phyloP scores from a whole-genome alignment of 2,797 vertebrate species.

The Linurgus olivaceus region DNA sequence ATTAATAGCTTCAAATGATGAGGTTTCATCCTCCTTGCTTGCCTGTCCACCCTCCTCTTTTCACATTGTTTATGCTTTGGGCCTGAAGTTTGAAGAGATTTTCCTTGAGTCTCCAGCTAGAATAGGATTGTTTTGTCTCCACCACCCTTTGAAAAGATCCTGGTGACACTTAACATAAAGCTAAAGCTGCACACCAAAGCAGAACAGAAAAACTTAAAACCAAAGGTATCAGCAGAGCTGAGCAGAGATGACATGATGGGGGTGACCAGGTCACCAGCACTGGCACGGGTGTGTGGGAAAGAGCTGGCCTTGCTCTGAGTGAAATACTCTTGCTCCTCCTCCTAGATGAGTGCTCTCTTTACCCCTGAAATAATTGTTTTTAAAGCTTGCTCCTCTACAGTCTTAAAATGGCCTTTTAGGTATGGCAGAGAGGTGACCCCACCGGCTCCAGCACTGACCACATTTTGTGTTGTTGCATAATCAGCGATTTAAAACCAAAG shows the following conservation, averaged over 20 bases:
- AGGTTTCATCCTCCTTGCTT: neutral
- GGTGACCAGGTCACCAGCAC: neutral
- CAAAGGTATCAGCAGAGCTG: neutral
- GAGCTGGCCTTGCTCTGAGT: neutral
- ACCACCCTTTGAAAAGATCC: neutral
- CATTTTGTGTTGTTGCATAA: neutral
- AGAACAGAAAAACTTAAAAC: neutral
- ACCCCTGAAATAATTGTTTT: neutral
- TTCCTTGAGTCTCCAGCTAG: neutral
- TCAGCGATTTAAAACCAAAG: neutral
- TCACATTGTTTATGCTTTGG: neutral
- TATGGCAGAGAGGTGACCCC: neutral
- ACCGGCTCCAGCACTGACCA: fast-evolving
- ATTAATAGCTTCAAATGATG: neutral
- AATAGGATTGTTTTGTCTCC: neutral
- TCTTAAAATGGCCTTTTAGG: neutral
- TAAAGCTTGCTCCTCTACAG: neutral
- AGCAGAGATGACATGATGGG: neutral
- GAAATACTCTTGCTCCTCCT: neutral
- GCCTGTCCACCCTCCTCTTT: neutral
- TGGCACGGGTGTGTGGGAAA: neutral
- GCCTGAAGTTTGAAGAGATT: neutral
- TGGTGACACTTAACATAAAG: neutral
- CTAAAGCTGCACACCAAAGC: neutral
- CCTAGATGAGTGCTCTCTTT: neutral